Percentiles rank a stretch among this genome's conserved stretches.
These are phyloP conservation scores for Nothura maculosa DNA, from an alignment of 2,797 vertebrate genomes.

Conservation along the genomic window DNA sequence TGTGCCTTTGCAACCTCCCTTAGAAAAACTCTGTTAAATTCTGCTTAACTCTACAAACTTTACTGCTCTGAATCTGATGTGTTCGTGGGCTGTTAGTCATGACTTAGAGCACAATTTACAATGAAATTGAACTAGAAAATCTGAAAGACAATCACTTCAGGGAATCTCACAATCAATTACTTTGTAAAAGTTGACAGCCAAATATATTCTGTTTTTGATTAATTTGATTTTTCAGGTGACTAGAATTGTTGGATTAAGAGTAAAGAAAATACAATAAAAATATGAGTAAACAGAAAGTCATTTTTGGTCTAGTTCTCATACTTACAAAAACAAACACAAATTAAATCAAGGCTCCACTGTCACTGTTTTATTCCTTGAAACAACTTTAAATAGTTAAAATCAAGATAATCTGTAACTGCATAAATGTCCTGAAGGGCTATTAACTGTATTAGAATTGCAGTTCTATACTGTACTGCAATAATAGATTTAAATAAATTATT, in stretches of 20 bases:
- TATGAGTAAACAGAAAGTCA: not conserved
- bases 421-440: not conserved
- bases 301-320: not conserved
- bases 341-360: not conserved
- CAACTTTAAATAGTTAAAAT: not conserved
- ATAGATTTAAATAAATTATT: not conserved
- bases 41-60: no score
- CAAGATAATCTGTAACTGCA: not conserved
- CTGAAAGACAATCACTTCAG: not conserved
- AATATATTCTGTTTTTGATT: not conserved
- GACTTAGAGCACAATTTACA: not conserved
- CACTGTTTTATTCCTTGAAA: rapidly evolving
- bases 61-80: no score
- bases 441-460: not conserved
- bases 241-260: not conserved
- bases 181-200: not conserved
- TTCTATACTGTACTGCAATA: not conserved
- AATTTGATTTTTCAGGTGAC: not conserved
- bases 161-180: no score
- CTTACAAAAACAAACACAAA: not conserved
- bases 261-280: not conserved
- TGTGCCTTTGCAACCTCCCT: not conserved
- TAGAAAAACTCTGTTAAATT: no score
- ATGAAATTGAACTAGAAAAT: not conserved
- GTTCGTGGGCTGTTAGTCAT: no score